A percentile compares a stretch with the other conserved stretches of the same genome.
Conservation (phyloP, 2,113 vertebrate genomes). For the Tichodroma muraria region DNA sequence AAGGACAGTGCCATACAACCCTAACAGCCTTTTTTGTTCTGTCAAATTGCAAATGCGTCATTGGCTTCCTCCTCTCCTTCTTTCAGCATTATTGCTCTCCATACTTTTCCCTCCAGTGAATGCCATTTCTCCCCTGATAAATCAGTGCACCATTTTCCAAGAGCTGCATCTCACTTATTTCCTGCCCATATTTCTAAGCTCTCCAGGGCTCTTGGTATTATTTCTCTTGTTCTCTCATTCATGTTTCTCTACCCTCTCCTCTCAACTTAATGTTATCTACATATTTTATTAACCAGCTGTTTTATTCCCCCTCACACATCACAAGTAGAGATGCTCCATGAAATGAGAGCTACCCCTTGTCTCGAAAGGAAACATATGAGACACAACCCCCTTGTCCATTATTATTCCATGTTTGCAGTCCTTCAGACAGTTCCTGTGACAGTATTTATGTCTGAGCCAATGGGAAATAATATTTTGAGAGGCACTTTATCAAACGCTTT, state of each 20-base stretch:
- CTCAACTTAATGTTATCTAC: neutral
- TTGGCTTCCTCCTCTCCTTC: neutral
- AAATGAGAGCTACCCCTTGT: neutral
- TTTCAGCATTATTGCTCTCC: neutral
- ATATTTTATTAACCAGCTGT: slow-evolving; percentile 32
- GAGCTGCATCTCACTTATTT: neutral
- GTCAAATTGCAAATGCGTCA: neutral
- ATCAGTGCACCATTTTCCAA: neutral
- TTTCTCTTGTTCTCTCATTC: neutral
- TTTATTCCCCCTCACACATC: neutral
- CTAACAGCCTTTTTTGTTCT: neutral
- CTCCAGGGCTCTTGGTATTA: neutral
- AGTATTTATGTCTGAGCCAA: slow-evolving; percentile 29
- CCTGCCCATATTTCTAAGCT: neutral
- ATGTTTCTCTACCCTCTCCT: neutral
- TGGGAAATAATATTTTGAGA: slow-evolving; percentile 25
- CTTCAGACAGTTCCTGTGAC: neutral
- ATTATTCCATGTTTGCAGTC: neutral
- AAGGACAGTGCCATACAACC: neutral
- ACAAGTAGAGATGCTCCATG: neutral
- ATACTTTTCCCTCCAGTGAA: neutral
- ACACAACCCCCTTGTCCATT: neutral
- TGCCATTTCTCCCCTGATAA: neutral
- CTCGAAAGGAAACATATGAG: neutral
- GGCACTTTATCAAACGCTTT: neutral